Conservation (phyloP, 2,888 invertebrate genomes). For the Ennomos quercinarius region DNA sequence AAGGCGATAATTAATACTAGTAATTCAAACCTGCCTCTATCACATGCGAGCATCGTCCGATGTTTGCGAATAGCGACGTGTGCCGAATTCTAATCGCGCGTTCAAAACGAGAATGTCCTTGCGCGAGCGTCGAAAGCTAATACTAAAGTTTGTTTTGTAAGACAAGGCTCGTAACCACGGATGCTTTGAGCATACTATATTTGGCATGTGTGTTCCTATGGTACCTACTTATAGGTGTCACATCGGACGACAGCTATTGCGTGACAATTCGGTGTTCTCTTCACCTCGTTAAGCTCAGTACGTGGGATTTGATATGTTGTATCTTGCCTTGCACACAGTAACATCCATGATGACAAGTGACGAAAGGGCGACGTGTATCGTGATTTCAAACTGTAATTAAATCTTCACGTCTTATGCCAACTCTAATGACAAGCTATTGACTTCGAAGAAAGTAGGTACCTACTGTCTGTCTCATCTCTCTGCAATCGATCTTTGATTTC, state of each 20-base stretch:
- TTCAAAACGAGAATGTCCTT: conserved; percentile 58
- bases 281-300: conserved; percentile 32
- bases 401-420: not conserved
- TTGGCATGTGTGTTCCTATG: conserved; percentile 22
- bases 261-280: conserved; percentile 36
- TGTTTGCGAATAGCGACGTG: conserved; percentile 49
- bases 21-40: conserved; percentile 50
- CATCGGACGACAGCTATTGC: conserved; percentile 26
- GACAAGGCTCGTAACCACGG: conserved; percentile 61
- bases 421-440: not conserved
- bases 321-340: not conserved
- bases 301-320: conserved; percentile 32
- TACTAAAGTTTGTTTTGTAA: conserved; percentile 67
- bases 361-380: conserved; percentile 1
- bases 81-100: conserved; percentile 48
- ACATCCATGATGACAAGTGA: conserved; percentile 13
- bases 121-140: conserved; percentile 61
- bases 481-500: too few species aligned
- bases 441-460: not conserved
- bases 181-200: conserved; percentile 65
- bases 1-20: conserved; percentile 66
- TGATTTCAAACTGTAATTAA: too few species aligned
- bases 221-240: conserved; percentile 14
- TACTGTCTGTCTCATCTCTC: too few species aligned
- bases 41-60: conserved; percentile 43